A percentile compares a stretch with the other conserved stretches of the same genome.
These are phyloP conservation scores for Coenobita brevimanus DNA, from an alignment of 1,140 invertebrate genomes.

Conservation along the genomic window DNA sequence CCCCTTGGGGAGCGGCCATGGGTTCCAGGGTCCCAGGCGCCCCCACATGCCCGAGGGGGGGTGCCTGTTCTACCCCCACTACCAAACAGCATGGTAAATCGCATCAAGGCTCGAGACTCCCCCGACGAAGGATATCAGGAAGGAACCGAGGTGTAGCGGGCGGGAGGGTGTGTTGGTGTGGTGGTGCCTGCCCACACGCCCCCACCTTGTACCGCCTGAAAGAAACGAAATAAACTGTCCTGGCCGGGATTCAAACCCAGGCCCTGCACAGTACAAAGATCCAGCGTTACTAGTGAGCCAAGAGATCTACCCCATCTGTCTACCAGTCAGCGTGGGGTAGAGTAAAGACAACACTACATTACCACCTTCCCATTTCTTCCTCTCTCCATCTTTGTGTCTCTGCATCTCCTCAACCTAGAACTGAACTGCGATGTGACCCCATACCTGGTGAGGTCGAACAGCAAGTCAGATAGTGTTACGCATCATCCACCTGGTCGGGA, in stretches of 20 bases:
- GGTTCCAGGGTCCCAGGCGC: constrained; percentile 64
- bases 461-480: too few species aligned
- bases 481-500: too few species aligned
- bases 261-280: not conserved
- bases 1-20: constrained; percentile 65
- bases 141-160: constrained; percentile 74
- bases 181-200: constrained; percentile 46
- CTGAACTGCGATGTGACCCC: too few species aligned
- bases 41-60: constrained; percentile 55
- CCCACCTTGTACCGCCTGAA: constrained; percentile 28
- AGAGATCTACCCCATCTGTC: too few species aligned
- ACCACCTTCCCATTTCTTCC: too few species aligned
- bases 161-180: constrained; percentile 42
- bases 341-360: too few species aligned
- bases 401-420: too few species aligned
- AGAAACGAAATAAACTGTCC: not conserved
- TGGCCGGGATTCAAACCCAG: not conserved
- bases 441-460: too few species aligned
- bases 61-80: constrained; percentile 64
- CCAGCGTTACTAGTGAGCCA: too few species aligned
- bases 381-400: too few species aligned
- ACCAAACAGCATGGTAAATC: constrained; percentile 54
- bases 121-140: constrained; percentile 95
- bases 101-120: constrained; percentile 78
- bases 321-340: too few species aligned